These are phyloP conservation scores for Sceliomorpha sp. DNA, from an alignment of 2,888 invertebrate genomes.

Conservation along the genomic window DNA sequence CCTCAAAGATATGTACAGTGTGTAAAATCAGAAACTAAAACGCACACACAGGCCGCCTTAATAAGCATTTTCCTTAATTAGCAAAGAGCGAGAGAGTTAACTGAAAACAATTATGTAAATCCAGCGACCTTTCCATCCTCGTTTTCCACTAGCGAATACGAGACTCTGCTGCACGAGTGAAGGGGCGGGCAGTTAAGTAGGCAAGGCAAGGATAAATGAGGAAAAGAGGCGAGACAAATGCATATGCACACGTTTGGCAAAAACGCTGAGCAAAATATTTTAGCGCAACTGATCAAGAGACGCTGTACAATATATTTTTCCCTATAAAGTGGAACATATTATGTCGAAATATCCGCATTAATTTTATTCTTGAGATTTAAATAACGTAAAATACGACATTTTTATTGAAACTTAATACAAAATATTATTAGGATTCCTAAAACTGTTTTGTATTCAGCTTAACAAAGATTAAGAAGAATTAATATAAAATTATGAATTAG, in stretches of 20 bases:
- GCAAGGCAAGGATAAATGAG: slow-evolving; percentile 9
- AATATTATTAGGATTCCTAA: too few species aligned
- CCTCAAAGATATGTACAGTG: too few species aligned
- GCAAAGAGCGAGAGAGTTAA: slow-evolving; percentile 3
- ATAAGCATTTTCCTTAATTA: slow-evolving; percentile 2
- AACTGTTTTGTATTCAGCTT: too few species aligned
- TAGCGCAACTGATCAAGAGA: slow-evolving; percentile 1
- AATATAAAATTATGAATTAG: too few species aligned
- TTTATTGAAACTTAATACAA: too few species aligned
- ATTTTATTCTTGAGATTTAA: too few species aligned
- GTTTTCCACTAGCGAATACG: slow-evolving; percentile 8
- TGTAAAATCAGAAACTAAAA: neutral
- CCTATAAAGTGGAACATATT: too few species aligned
- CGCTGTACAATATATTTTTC: too few species aligned
- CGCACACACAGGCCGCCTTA: neutral
- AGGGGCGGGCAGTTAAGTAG: slow-evolving; percentile 16
- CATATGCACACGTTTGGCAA: slow-evolving; percentile 4
- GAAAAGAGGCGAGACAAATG: slow-evolving; percentile 14
- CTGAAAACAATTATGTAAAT: slow-evolving; percentile 25
- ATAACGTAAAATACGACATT: too few species aligned
- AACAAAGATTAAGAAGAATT: too few species aligned
- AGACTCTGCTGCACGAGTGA: slow-evolving; percentile 13
- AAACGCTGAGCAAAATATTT: slow-evolving; percentile 9
- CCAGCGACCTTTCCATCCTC: slow-evolving; percentile 7
- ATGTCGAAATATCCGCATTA: too few species aligned